Base-by-base conservation (phyloP, 2,113 vertebrate species). In the Heterotis niloticus region DNA sequence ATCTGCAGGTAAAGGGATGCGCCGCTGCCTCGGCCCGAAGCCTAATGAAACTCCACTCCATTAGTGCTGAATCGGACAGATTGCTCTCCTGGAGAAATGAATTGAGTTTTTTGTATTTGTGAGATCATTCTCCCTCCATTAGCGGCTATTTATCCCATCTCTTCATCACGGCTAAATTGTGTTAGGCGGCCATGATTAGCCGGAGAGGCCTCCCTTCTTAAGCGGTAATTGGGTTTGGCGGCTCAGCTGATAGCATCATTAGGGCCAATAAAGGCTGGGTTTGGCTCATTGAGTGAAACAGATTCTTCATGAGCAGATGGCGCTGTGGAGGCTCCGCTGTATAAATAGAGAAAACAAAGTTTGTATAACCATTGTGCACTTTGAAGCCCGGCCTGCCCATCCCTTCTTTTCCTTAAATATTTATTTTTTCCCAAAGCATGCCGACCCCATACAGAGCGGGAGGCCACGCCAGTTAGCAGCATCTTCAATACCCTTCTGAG, bases 41-140 rank as follows among this genome's bases (percentile, higher is more conserved):
- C 84, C 91, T 94, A 94, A 94, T 94, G 92, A 94, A 94, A 92
- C 92, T 92, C 90, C 93, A 94, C 91, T 94, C 92, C 92, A 93
- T 94, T 94, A 94, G 90, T n/a, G 80, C 89, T 92, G 91, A 92
- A 93, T 92, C 90, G 90, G 91, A 94, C 91, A 93, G 92, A 94
- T 93, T 92, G 90, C 92, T 93, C 91, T 93, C 91, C 90, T 81
- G 80, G 89, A 94, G 91, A 93, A 94, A 94, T 94, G 93, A 94
- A 94, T 94, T 94, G 93, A 93, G 92, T 93, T 93, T 93, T 93
- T 92, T 93, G 92, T 93, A 92, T 93, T 94, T 92, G 90, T 93
- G 92, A 93, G 93, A 93, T 94, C 93, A 93, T 93, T 92, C 90
- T 92, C 88, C 92, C 90, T 93, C 91, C 93, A 94, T 94, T 94